Evolutionary conservation across 2,888 invertebrate genomes (phyloP), one percentile per base, ranked within the genome.

Genomic region (Cephalotes varians): DNA sequence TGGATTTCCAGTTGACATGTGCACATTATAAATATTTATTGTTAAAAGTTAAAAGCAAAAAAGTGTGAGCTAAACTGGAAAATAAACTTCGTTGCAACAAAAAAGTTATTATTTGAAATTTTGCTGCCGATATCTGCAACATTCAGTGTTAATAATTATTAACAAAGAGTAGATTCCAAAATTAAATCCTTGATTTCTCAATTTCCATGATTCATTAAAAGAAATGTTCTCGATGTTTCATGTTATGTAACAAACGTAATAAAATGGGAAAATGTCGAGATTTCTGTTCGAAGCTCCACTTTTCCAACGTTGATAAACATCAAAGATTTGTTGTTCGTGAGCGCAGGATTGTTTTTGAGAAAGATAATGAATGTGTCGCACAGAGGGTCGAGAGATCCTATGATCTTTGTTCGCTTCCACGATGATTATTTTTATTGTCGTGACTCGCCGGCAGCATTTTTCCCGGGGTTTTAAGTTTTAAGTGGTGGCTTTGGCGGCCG

Each of bases 391-490:
- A 28, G 31, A 44, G 21, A 31, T 44, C 6, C 12, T 56, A 15
- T n/a, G 56, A 79, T 71, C 71, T 44, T 51, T 15, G 25, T 15
- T 51, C 74, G 74, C 18, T 51, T 31, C 18, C 31, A 34, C 34
- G 44, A 44, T 79, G 67, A 79, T 79, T 79, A 79, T 58, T 69
- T 79, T 56, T 71, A 47, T 76, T 56, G 56, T 77, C 76, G 54
- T 58, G 77, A 71, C 56, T 44, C 31, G 77, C 28, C 28, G 12
- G 31, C 18, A 74, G n/a, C 65, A 79, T 79, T 79, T 71, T 79
- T 58, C 77, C 25, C 21, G 37, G 62, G 37, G 31, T 67, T 77
- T 77, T 67, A 77, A 77, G 44, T 34, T 79, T 79, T 58, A 79
- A 79, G 34, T 34, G 34, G 40, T 69, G 77, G 77, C 71, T 71